Base-by-base conservation (phyloP, 2,113 vertebrate genomes). In the Entomyzon cyanotis region DNA sequence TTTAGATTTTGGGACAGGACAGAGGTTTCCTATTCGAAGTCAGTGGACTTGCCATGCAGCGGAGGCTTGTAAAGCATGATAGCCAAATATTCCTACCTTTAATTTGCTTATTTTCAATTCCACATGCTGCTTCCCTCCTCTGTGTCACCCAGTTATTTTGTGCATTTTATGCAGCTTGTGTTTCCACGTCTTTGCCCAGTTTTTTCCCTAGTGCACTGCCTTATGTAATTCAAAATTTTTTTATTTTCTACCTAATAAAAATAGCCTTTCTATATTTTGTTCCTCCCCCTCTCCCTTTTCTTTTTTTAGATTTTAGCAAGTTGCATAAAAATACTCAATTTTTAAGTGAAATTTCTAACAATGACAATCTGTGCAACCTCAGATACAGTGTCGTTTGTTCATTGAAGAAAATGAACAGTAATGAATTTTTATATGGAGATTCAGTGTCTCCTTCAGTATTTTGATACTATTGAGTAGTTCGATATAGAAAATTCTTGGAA, bases 11-110 rank as follows among this genome's bases (percentile, higher is more conserved):
- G 30, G 20, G 39, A 46, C 39, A 53, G 23, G 31, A 67, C 49
- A 67, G 19, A 62, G 44, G 41, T 75, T 84, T 22, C 33, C n/a
- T 89, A 3, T 42, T 18, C 0, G 1, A 24, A 42, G 21, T 63
- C 42, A 53, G 3, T 55, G 50, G 31, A 52, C 9, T 63, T 73
- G 19, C 25, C 1, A 0, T 35, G 28, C 1, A 3, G n/a, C 2
- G 1, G 13, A 1, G 8, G 12, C 31, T 83, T 3, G 5, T 93
- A 33, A 82, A 56, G 19, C 0, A 1, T 58, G 56, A 30, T 30
- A 74, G 31, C 23, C 13, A 35, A 63, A 55, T 71, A 63, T 31
- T 47, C 7, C 15, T 52, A 17, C 31, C 18, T 70, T 62, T 71
- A 67, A 31, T 56, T 25, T 80, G 49, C 41, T 56, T 33, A 28